Conservation (phyloP, 2,888 invertebrate genomes). For the Erpobdella octoculata region DNA sequence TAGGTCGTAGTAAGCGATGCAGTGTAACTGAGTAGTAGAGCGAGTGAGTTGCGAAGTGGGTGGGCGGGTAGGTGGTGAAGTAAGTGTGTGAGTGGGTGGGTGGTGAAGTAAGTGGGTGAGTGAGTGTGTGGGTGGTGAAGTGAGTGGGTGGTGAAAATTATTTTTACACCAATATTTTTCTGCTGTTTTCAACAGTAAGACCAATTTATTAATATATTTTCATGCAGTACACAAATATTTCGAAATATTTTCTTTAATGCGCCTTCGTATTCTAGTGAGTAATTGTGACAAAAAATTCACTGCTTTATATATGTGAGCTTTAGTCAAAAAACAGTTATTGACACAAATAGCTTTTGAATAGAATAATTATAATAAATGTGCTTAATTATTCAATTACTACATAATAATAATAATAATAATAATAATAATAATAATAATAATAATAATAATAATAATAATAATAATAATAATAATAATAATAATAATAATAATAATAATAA, state of each 20-base stretch:
- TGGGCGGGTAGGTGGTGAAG: background rate
- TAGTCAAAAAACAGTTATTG: no score
- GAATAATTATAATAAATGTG: background rate
- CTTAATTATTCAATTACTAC: no score
- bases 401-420: background rate
- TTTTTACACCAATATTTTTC: no score
- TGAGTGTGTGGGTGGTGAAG: background rate
- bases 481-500: background rate
- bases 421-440: background rate
- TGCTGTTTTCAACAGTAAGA: no score
- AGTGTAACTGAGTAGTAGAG: no score
- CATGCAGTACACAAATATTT: no score
- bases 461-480: background rate
- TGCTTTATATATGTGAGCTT: no score
- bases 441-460: background rate
- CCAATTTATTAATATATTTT: no score
- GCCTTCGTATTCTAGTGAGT: no score
- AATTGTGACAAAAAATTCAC: no score
- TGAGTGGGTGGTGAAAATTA: background rate
- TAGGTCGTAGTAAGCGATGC: background rate
- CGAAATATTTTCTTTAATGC: no score
- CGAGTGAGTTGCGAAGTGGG: background rate
- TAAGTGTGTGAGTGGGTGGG: background rate
- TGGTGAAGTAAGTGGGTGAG: background rate
- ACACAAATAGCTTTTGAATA: no score